A percentile compares a stretch with the other conserved stretches of the same genome.
phyloP scores from a whole-genome alignment of 2,888 invertebrate genomes.

The Xiphydria camelus region DNA sequence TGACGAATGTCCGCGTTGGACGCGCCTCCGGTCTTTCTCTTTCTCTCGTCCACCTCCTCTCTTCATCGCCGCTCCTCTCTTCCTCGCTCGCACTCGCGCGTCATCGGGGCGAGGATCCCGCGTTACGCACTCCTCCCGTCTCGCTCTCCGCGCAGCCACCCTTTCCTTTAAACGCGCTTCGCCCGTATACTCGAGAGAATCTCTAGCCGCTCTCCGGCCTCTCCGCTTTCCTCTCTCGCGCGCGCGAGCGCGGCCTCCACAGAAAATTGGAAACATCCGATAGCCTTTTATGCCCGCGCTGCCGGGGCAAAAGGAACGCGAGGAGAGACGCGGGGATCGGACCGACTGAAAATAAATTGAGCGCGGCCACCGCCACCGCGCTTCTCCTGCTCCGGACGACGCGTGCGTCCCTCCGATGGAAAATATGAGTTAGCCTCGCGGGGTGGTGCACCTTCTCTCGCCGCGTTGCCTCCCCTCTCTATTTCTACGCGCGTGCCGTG shows the following conservation, averaged over 20 bases:
- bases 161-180: conserved; percentile 5
- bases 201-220: conserved; percentile 15
- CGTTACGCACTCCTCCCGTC: conserved; percentile 12
- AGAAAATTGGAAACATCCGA: conserved; percentile 42
- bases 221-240: conserved; percentile 4
- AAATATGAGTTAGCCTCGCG: too few species aligned
- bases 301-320: not conserved
- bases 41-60: conserved; percentile 19
- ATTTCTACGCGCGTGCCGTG: too few species aligned
- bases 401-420: too few species aligned
- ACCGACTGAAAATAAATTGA: too few species aligned
- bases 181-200: too few species aligned
- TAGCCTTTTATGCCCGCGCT: conserved; percentile 14
- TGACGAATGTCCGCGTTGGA: conserved; percentile 57
- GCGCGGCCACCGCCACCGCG: too few species aligned
- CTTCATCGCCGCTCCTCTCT: conserved; percentile 5
- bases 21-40: conserved; percentile 54
- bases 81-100: not conserved
- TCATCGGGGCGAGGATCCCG: too few species aligned
- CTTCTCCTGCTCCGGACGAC: too few species aligned
- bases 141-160: conserved; percentile 4
- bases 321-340: too few species aligned
- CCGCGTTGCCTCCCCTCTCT: conserved; percentile 9
- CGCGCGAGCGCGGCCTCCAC: conserved; percentile 19
- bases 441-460: conserved; percentile 8